Base-by-base conservation (phyloP, 2,113 vertebrate species). In the Struthidea cinerea region DNA sequence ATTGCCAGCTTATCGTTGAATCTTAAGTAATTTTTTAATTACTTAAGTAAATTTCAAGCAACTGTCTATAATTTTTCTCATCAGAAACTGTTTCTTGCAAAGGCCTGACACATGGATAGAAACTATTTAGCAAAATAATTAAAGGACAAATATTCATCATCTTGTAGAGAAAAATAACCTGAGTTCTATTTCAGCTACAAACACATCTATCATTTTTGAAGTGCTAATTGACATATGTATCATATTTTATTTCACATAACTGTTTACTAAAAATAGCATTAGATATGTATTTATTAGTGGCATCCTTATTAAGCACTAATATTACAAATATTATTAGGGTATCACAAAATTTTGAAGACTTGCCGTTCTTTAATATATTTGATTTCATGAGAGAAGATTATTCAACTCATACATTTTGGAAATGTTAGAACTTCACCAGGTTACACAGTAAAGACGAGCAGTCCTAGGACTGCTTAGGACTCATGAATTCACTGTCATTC, bases 281-380 rank as follows among this genome's bases (percentile, higher is more conserved):
- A 35, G 35, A 73, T 88, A 63, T 65, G 26, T 96, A 90, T 95
- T 91, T 96, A 83, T 81, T 92, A 89, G 56, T 63, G 33, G n/a
- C 89, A 95, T 73, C n/a, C 12, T 93, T 94, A 78, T 83, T 94
- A 85, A 89, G 61, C 17, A 32, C 11, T 92, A 84, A 80, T 92
- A 74, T 87, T 95, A 76, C 49, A 94, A 89, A 33, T 84, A 87
- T 76, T 33, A 52, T 95, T 89, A 97, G 35, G 26, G 42, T 87
- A 93, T 75, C 79, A 92, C 67, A 96, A 97, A 96, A 96, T 94
- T 94, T 92, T 81, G 27, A 97, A 86, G 78, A 92, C 71, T 93
- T 77, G 3, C 14, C 49, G 84, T 96, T 90, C 73, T 97, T 93
- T 39, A 21, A 88, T 76, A 75, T 70, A 91, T 37, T 76, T 89